phyloP scores from a whole-genome alignment of 2,113 vertebrate genomes.

The Periophthalmodon schlosseri region DNA sequence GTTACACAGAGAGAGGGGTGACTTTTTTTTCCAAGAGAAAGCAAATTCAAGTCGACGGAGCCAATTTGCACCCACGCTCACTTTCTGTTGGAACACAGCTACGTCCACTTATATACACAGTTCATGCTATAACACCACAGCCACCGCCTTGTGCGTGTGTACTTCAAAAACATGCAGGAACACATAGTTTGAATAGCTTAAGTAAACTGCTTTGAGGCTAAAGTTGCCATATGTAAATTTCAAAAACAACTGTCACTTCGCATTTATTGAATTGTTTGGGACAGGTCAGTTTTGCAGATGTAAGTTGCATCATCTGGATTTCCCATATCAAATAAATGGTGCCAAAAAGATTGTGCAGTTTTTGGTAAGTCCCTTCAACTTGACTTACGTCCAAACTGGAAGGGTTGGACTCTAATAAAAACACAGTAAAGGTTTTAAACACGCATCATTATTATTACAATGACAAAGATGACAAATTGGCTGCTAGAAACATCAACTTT shows the following conservation, averaged over 20 bases:
- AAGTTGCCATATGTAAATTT: no score
- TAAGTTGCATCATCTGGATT: conserved; percentile 25
- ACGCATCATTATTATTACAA: background rate
- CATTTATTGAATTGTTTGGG: conserved; percentile 7
- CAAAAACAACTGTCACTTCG: conserved; percentile 15
- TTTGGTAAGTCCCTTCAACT: conserved; percentile 20
- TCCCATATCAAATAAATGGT: conserved; percentile 18
- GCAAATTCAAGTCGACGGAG: no score
- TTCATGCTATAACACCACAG: no score
- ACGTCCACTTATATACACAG: no score
- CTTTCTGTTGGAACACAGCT: no score
- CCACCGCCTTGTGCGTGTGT: no score
- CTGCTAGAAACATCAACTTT: background rate
- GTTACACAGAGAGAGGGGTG: no score
- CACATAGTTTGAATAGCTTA: no score
- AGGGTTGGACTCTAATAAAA: conserved; percentile 5
- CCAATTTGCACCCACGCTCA: no score
- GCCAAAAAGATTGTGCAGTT: conserved; percentile 36
- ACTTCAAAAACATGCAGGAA: no score
- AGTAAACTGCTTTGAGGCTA: no score
- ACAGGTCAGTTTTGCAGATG: conserved; percentile 26
- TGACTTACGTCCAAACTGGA: conserved; percentile 27
- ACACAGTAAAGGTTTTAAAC: background rate
- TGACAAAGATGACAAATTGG: background rate
- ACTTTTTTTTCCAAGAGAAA: no score